A percentile compares a stretch with the other conserved stretches of the same genome.
Evolutionary conservation across 2,797 vertebrate genomes (phyloP).

Genomic region (Falco cherrug): DNA sequence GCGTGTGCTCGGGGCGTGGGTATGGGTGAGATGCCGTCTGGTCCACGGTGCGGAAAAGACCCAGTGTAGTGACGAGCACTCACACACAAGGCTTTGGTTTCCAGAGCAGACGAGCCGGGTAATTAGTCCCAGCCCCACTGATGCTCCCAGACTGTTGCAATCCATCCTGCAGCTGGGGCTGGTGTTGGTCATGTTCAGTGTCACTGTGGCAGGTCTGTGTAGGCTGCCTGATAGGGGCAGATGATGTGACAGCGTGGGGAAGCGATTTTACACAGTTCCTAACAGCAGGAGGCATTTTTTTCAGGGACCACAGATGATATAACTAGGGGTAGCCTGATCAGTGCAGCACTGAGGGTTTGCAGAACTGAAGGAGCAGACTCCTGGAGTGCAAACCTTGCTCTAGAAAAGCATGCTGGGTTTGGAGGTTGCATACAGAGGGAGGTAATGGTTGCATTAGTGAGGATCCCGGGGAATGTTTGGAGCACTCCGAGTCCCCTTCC

Average conservation of each 20-base stretch:
- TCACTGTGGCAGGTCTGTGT: background rate
- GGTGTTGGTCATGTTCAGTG: background rate
- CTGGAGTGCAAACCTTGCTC: background rate
- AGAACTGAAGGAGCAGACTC: background rate
- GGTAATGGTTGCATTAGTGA: background rate
- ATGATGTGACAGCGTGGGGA: background rate
- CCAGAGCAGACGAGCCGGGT: background rate
- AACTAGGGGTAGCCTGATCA: constrained; percentile 1
- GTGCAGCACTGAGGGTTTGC: background rate
- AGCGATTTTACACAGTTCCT: background rate
- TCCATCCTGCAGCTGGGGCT: background rate
- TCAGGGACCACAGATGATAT: background rate
- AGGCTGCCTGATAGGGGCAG: background rate
- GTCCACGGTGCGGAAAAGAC: background rate
- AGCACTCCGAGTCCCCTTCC: constrained; percentile 15
- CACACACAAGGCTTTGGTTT: background rate
- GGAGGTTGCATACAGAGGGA: background rate
- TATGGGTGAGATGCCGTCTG: background rate
- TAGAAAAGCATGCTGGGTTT: background rate
- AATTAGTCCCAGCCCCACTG: background rate
- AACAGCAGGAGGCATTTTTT: background rate
- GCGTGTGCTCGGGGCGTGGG: background rate
- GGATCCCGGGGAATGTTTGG: background rate
- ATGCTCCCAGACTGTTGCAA: background rate
- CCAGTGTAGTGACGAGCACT: background rate